Evolutionary conservation across 1,140 invertebrate species (phyloP).

Genomic region (Cotesia vestalis): DNA sequence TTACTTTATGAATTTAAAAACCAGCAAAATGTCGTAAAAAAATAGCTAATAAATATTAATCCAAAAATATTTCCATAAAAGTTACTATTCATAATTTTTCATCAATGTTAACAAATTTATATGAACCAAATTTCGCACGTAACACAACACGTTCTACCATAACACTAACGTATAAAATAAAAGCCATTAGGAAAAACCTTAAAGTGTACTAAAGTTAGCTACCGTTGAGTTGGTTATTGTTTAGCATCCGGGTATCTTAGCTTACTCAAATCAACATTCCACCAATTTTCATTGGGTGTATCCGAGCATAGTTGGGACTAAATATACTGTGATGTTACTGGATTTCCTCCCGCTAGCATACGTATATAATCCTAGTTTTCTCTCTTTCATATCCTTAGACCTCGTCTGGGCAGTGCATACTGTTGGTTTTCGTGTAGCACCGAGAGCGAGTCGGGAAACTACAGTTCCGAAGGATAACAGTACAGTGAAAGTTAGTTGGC

Average conservation of each 20-base stretch:
- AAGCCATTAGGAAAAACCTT: no score
- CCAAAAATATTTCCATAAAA: no score
- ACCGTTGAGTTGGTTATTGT: background rate
- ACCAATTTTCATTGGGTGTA: slow-evolving; percentile 29
- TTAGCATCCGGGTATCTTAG: background rate
- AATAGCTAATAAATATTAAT: no score
- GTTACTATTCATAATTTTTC: no score
- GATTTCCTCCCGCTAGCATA: background rate
- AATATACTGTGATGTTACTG: background rate
- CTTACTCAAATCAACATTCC: slow-evolving; percentile 34
- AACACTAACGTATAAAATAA: no score
- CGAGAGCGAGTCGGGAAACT: background rate
- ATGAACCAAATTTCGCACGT: no score
- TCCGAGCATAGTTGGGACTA: slow-evolving; percentile 2
- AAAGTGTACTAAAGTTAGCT: no score
- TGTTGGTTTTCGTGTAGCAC: background rate
- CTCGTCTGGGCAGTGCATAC: no score
- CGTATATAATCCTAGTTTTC: background rate
- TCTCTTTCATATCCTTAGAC: background rate
- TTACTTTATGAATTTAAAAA: no score
- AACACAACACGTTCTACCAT: no score
- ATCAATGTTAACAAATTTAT: no score
- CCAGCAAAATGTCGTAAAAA: no score
- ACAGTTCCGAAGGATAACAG: slow-evolving; percentile 41
- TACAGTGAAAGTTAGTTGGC: slow-evolving; percentile 51